Percentiles rank a stretch among this genome's conserved stretches.
phyloP scores from a whole-genome alignment of 2,888 invertebrate species.

The Gryllus longicercus region DNA sequence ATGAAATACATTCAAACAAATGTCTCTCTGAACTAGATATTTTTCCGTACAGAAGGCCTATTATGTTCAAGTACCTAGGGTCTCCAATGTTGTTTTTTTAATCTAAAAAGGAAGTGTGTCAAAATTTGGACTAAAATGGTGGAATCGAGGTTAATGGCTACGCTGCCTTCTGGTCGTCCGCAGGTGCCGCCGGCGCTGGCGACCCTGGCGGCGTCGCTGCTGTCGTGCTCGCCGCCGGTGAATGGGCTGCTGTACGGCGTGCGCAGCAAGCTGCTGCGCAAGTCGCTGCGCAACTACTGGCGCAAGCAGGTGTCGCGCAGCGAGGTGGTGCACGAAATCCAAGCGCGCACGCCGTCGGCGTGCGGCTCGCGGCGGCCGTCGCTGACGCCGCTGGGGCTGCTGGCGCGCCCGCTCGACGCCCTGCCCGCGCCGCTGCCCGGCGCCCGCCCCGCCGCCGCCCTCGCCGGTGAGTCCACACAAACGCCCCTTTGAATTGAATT shows the following conservation, averaged over 20 bases:
- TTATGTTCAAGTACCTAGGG: too few species aligned
- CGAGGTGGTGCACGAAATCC: conserved; percentile 66
- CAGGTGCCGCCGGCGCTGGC: conserved; percentile 53
- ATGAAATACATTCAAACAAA: too few species aligned
- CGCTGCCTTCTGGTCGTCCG: conserved; percentile 32
- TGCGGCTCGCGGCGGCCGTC: conserved; percentile 73
- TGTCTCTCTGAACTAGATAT: too few species aligned
- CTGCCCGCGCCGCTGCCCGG: conserved; percentile 34
- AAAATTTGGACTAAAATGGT: too few species aligned
- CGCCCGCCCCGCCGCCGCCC: conserved; percentile 47
- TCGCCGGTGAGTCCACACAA: conserved; percentile 47
- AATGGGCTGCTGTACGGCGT: conserved; percentile 77
- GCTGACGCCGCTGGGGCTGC: conserved; percentile 56
- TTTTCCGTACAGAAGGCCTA: too few species aligned
- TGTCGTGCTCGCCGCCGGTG: conserved; percentile 67
- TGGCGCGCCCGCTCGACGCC: conserved; percentile 48
- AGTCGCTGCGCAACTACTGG: conserved; percentile 73
- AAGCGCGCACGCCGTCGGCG: conserved; percentile 73
- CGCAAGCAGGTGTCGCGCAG: conserved; percentile 74
- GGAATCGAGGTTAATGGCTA: too few species aligned
- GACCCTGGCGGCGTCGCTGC: conserved; percentile 60
- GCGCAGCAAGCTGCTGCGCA: conserved; percentile 66
- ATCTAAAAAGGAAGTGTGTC: too few species aligned
- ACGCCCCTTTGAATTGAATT: too few species aligned
- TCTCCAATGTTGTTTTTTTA: too few species aligned